Evolutionary conservation across 2,113 vertebrate species (phyloP), one percentile per base, ranked within the genome.

Genomic region (Callopanchax toddi): DNA sequence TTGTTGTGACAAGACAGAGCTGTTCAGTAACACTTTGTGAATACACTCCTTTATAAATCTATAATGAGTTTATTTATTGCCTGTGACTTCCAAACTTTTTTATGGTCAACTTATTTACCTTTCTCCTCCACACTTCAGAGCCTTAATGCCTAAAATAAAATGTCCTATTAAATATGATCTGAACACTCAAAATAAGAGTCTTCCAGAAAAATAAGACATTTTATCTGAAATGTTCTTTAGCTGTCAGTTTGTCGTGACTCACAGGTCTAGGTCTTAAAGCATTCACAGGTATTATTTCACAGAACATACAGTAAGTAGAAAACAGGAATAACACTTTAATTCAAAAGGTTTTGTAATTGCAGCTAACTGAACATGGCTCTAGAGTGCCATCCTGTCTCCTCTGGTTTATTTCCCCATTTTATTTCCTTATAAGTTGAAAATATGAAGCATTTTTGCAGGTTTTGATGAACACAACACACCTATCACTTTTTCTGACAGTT

Each of bases 71-170:
- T 12, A 61, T 68, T 51, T 61, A 46, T 70, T 48, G 55, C 43
- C 32, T 22, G 20, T 37, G 29, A 62, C 73, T 68, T 71, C n/a
- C 10, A 48, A n/a, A 60, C 34, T 17, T 29, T 50, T 64, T 32
- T 62, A 71, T 69, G 75, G 72, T 65, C 66, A 65, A 8, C 29
- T 8, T 9, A 25, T n/a, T 1, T 18, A 37, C 36, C 4, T 32
- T 32, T 32, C 29, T 5, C 4, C 29, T 13, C 2, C 5, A 37
- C 11, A 37, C 3, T 12, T 37, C 12, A 37, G 36, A 37, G 9
- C 1, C 12, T 51, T n/a, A 32, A 6, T 29, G 16, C 7, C 49
- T 11, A 29, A n/a, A 29, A 32, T 18, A 4, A 29, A n/a, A 32
- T 11, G 3, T 29, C 29, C 25, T 4, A 15, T 8, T 32, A 4